Base-by-base conservation (phyloP, 2,888 invertebrate genomes). In the Hololepta plana region DNA sequence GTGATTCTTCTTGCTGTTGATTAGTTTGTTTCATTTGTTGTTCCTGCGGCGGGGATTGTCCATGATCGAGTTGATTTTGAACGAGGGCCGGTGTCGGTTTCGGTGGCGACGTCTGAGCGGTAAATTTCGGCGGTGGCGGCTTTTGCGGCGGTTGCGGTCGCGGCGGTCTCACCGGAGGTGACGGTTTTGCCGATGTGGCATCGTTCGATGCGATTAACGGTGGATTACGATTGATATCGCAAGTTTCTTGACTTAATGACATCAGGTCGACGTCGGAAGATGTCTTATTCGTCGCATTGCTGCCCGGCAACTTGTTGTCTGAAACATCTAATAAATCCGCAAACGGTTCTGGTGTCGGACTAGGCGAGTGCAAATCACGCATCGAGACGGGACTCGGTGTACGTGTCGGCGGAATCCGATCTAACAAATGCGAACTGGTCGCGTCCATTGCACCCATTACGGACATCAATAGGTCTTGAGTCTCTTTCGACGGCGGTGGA, bases 381-480 rank as follows among this genome's bases (percentile, higher is more conserved):
- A 80, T 77, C 6, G 82, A 73, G 1, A 84, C 77, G 1, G 87
- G 87, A 49, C 84, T 85, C 0, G 87, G 87, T 2, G 82, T 81
- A 36, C 85, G 67, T 1, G 84, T 85, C 4, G 74, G 80, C 26
- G 84, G 80, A 32, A 85, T 68, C 32, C 84, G 71, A 38, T 84
- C 81, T 29, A 87, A 53, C 27, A 88, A 56, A 45, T 82, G 76
- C 3, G 79, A 75, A 39, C 85, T 85, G 1, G 84, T 80, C 25
- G 81, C 80, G 44, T 88, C 84, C 72, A 87, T 71, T 29, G 81
- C 82, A 2, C 81, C 85, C 17, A 87, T 84, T 2, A 87, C 85
- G 15, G 79, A 80, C 37, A 77, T 64, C 24, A 87, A 73, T 12
- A 88, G 58, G 45, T 84, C 81, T 56, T 85, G 81, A 0, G 87